Evolutionary conservation across 2,113 vertebrate species (phyloP), one percentile per base, ranked within the genome.

Genomic region (Apus apus): DNA sequence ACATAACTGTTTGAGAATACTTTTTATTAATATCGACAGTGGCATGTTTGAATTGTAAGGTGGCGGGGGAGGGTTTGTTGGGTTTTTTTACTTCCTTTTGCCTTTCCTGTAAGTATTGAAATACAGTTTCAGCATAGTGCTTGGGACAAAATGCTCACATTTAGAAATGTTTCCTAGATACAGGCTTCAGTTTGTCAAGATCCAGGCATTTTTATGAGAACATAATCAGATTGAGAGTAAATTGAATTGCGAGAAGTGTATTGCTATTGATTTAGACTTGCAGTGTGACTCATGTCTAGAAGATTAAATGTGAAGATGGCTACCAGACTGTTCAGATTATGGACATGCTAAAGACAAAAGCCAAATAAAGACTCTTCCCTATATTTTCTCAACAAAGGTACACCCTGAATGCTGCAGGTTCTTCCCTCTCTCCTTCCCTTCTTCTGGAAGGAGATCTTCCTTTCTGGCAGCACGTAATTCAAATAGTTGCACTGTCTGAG

Each of bases 231-330:
- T 96, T n/a, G 66, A 86, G 87, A 80, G 84, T 90, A 62, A 95
- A 97, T 93, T 94, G 90, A 96, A 95, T 95, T 95, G 87, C 72
- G 72, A 46, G 92, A 92, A 96, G 81, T 32, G 7, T 85, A 46
- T 96, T 96, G 93, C 91, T 93, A 92, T 94, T 91, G 87, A 94
- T 83, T 92, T 80, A 66, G 72, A 46, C 74, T 95, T 65, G 73
- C 93, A 89, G 74, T 9, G 32, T 79, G 80, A 88, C 65, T 92
- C 92, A 38, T 0, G 3, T 85, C 84, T 90, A n/a, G 88, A 77
- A 93, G 62, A 96, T 81, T 58, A 91, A 95, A 95, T 50, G 74
- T 89, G 91, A 95, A 94, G 71, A 68, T 83, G 54, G 76, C 79
- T 90, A 26, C 68, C 51, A 89, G 79, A 51, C 70, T 29, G 29